A percentile compares a stretch with the other conserved stretches of the same genome.
phyloP scores from a whole-genome alignment of 2,113 vertebrate genomes.

The Eleginops maclovinus region DNA sequence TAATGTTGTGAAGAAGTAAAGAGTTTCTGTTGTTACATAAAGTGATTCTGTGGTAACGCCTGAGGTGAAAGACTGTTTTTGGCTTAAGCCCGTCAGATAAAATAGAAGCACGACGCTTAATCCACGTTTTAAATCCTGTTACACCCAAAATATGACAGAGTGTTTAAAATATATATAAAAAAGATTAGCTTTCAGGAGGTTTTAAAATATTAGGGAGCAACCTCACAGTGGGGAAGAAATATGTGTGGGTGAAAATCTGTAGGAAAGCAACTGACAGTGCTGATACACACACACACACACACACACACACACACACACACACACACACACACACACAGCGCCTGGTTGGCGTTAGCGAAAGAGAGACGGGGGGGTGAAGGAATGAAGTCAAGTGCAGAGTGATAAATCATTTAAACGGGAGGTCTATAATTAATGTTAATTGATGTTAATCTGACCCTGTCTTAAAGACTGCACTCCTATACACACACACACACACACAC shows the following conservation, averaged over 20 bases:
- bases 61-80: not conserved
- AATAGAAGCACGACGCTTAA: not conserved
- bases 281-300: conserved; percentile 10
- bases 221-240: not conserved
- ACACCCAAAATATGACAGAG: not conserved
- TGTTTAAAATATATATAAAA: not conserved
- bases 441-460: conserved; percentile 50
- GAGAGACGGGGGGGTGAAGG: conserved; percentile 3
- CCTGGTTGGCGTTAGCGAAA: not conserved
- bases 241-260: conserved; percentile 37
- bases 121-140: not conserved
- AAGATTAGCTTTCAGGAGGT: not conserved
- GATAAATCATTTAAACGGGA: conserved; percentile 32
- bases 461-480: conserved; percentile 18
- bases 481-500: not conserved
- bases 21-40: too few species aligned
- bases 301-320: too few species aligned
- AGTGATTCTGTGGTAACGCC: not conserved
- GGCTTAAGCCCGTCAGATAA: not conserved
- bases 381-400: conserved; percentile 8
- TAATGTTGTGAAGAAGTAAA: too few species aligned
- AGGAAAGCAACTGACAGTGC: conserved; percentile 7
- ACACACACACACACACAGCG: too few species aligned
- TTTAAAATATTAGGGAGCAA: conserved; percentile 21
- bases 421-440: conserved; percentile 64